These are phyloP conservation scores for Drosophila sordidula DNA, from an alignment of 2,888 invertebrate species.

Conservation along the genomic window DNA sequence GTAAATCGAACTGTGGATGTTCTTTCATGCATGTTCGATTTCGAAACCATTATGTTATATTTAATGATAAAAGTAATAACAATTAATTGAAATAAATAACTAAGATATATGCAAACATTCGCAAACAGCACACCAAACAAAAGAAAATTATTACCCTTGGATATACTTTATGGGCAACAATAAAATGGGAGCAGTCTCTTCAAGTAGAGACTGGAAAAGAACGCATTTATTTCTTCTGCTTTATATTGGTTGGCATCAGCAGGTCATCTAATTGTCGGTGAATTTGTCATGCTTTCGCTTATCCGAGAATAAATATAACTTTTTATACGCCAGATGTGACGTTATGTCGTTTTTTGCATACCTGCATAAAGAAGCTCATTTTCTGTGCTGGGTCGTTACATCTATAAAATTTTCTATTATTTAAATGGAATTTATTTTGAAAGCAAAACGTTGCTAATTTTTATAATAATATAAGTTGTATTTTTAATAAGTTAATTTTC, in stretches of 20 bases:
- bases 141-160: too few species aligned
- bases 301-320: neutral
- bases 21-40: slow-evolving; percentile 8
- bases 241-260: neutral
- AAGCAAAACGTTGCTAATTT: too few species aligned
- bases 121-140: too few species aligned
- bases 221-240: neutral
- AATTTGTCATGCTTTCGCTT: neutral
- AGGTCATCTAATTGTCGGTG: neutral
- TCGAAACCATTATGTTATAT: too few species aligned
- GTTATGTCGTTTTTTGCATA: neutral
- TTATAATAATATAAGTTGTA: too few species aligned
- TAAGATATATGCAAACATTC: too few species aligned
- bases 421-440: neutral
- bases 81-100: too few species aligned
- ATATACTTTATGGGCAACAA: too few species aligned
- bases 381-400: neutral
- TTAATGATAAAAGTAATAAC: too few species aligned
- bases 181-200: too few species aligned
- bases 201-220: neutral
- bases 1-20: neutral
- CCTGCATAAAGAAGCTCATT: neutral
- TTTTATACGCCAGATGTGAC: neutral
- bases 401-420: neutral
- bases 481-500: too few species aligned